Conservation (phyloP, 1,140 invertebrate genomes). For the Aporrectodea caliginosa region DNA sequence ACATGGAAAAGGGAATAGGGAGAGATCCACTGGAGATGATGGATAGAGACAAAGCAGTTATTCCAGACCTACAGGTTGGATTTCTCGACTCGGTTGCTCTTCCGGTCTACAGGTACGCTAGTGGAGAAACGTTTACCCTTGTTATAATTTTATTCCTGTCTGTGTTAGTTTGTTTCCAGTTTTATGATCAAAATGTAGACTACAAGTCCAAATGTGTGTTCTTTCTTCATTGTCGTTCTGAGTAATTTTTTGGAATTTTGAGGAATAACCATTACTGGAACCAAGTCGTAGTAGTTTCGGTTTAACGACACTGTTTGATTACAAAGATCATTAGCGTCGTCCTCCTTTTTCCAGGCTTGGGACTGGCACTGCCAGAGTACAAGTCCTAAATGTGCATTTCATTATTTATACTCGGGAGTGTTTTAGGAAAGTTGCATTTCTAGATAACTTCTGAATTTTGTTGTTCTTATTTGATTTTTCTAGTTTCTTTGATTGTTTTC, state of each 20-base stretch:
- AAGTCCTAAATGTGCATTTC: too few species aligned
- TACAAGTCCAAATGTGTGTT: background rate
- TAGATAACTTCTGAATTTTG: too few species aligned
- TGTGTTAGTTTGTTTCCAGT: background rate
- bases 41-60: slow-evolving; percentile 75
- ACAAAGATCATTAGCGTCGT: too few species aligned
- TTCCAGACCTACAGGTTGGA: slow-evolving; percentile 76
- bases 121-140: background rate
- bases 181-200: background rate
- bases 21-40: slow-evolving; percentile 71
- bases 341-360: too few species aligned
- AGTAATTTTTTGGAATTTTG: background rate
- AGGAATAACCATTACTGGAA: slow-evolving; percentile 20
- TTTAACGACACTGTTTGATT: too few species aligned
- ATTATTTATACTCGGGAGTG: too few species aligned
- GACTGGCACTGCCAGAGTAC: too few species aligned
- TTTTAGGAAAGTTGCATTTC: too few species aligned
- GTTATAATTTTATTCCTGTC: background rate
- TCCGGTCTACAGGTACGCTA: slow-evolving; percentile 62
- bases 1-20: slow-evolving; percentile 77
- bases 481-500: too few species aligned
- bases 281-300: slow-evolving; percentile 31
- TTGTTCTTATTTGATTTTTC: too few species aligned
- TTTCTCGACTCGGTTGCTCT: slow-evolving; percentile 67
- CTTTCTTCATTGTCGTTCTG: slow-evolving; percentile 10